These are phyloP conservation scores for Anthopleura xanthogrammica DNA, from an alignment of 92 coral and sea anemone genomes.

Conservation along the genomic window DNA sequence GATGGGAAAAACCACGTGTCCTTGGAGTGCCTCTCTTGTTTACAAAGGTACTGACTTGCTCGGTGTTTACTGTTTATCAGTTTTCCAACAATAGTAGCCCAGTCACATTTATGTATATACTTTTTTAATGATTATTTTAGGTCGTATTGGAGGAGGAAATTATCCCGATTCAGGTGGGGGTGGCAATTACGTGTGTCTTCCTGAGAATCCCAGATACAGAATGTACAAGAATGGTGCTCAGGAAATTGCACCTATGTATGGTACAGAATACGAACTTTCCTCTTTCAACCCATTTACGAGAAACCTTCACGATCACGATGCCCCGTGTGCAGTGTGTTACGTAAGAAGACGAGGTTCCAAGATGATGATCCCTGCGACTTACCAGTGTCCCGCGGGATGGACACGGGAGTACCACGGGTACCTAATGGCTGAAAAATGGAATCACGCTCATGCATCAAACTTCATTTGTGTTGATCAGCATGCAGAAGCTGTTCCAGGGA, in stretches of 20 bases:
- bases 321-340: slow-evolving; percentile 61
- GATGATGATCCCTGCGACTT: slow-evolving; percentile 71
- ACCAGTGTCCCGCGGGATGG: slow-evolving; percentile 67
- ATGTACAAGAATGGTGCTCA: slow-evolving; percentile 30
- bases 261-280: slow-evolving; percentile 54
- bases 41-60: slow-evolving; percentile 21
- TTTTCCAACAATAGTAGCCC: too few species aligned
- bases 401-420: slow-evolving; percentile 54
- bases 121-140: too few species aligned
- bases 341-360: slow-evolving; percentile 53
- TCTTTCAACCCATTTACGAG: slow-evolving; percentile 18
- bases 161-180: slow-evolving; percentile 62
- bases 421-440: neutral
- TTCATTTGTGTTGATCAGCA: slow-evolving; percentile 63
- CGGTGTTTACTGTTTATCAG: too few species aligned
- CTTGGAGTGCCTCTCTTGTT: slow-evolving; percentile 35
- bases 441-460: slow-evolving; percentile 30
- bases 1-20: slow-evolving; percentile 58
- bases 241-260: slow-evolving; percentile 33
- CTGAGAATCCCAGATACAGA: slow-evolving; percentile 49
- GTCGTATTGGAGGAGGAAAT: slow-evolving; percentile 46
- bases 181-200: slow-evolving; percentile 57
- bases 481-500: slow-evolving; percentile 47
- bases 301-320: slow-evolving; percentile 50
- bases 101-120: too few species aligned